Conservation (phyloP, 2,797 vertebrate species). For the Vultur gryphus region DNA sequence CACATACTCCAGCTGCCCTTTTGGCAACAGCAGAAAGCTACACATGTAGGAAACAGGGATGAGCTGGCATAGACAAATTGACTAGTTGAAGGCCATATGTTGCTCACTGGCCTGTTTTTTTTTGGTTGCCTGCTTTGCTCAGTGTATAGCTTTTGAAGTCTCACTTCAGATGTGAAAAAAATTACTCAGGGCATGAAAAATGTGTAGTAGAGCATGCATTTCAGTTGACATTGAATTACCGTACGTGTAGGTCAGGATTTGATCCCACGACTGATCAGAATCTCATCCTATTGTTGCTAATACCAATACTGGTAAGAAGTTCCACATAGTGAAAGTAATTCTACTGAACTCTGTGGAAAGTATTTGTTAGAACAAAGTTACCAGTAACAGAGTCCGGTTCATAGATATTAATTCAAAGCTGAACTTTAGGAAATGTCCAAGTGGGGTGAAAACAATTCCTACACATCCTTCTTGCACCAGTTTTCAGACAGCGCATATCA, state of each 20-base stretch:
- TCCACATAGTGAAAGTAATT: not conserved
- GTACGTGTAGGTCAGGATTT: not conserved
- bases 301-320: not conserved
- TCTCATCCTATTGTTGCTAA: not conserved
- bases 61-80: slow-evolving; percentile 2
- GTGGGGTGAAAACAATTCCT: not conserved
- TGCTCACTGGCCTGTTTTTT: not conserved
- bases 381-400: not conserved
- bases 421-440: not conserved
- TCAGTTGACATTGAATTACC: not conserved
- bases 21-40: not conserved
- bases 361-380: not conserved
- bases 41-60: not conserved
- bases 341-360: not conserved
- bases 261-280: not conserved
- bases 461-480: not conserved
- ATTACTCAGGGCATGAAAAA: not conserved
- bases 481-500: not conserved
- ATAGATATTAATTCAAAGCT: not conserved
- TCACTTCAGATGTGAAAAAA: not conserved
- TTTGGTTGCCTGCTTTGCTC: not conserved
- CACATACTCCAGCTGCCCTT: not conserved
- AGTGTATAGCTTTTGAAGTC: not conserved
- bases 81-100: not conserved
- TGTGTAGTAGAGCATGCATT: not conserved